Conservation (phyloP, 2,113 vertebrate species). For the Tychaedon coryphoeus region DNA sequence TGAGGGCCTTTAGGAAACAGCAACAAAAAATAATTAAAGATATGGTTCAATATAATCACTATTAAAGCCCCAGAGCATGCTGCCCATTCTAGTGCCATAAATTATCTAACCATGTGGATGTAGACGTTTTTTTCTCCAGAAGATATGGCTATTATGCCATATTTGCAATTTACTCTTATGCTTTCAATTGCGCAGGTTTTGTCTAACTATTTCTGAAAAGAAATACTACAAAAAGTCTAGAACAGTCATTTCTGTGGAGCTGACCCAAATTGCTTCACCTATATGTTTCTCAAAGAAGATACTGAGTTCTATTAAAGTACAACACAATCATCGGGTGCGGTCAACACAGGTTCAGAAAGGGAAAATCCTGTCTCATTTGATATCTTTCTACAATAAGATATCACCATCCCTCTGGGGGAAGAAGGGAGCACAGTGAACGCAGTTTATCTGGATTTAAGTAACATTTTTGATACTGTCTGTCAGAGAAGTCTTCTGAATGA, state of each 20-base stretch:
- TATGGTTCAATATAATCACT: not conserved
- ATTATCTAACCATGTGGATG: not conserved
- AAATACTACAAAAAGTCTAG: not conserved
- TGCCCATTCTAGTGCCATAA: not conserved
- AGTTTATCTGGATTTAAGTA: not conserved
- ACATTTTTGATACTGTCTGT: not conserved
- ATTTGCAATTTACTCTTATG: not conserved
- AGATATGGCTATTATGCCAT: not conserved
- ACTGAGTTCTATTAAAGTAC: not conserved
- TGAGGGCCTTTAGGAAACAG: not conserved
- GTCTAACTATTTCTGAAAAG: not conserved
- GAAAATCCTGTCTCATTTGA: not conserved
- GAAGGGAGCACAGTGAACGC: not conserved
- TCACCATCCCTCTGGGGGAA: not conserved
- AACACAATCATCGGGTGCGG: not conserved
- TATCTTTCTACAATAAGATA: not conserved
- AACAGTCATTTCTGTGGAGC: rapidly evolving
- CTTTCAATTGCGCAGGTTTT: not conserved
- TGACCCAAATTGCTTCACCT: not conserved
- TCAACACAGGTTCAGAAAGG: not conserved
- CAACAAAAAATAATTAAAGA: not conserved
- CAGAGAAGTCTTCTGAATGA: not conserved
- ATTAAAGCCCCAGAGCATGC: not conserved
- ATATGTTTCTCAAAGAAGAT: not conserved
- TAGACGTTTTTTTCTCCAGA: not conserved